Conservation (phyloP, 2,797 vertebrate genomes). For the Valencia hispanica region DNA sequence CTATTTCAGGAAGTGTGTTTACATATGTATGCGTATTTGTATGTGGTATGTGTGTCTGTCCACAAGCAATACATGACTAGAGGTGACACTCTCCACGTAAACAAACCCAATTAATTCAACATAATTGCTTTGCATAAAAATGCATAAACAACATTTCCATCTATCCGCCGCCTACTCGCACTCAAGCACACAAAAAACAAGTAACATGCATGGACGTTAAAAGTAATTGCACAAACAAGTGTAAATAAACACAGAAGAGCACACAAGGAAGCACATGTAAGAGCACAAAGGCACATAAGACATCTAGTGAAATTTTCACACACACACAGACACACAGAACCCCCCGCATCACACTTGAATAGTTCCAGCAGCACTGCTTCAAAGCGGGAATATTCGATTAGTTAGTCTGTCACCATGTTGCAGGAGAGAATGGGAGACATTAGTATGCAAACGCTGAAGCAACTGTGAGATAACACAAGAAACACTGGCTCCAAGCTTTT, state of each 20-base stretch:
- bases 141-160: slow-evolving; percentile 80
- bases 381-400: slow-evolving; percentile 74
- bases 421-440: slow-evolving; percentile 40
- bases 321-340: not conserved
- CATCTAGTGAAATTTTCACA: slow-evolving; percentile 21
- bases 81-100: slow-evolving; percentile 78
- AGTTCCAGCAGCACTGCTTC: slow-evolving; percentile 60
- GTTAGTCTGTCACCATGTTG: slow-evolving; percentile 61
- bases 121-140: slow-evolving; percentile 82
- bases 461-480: slow-evolving; percentile 41
- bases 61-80: slow-evolving; percentile 72
- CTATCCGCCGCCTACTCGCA: slow-evolving; percentile 58
- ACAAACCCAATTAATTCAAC: slow-evolving; percentile 82
- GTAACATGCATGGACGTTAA: slow-evolving; percentile 29
- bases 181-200: slow-evolving; percentile 22
- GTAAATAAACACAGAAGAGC: slow-evolving; percentile 62
- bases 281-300: slow-evolving; percentile 49
- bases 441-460: slow-evolving; percentile 32
- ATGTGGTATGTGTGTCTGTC: slow-evolving; percentile 41
- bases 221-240: slow-evolving; percentile 67
- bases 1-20: slow-evolving; percentile 29
- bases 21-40: slow-evolving; percentile 1
- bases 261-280: slow-evolving; percentile 45
- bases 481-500: slow-evolving; percentile 12
- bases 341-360: slow-evolving; percentile 60